phyloP scores from a whole-genome alignment of 2,888 invertebrate species.

The Anoplius nigerrimus region DNA sequence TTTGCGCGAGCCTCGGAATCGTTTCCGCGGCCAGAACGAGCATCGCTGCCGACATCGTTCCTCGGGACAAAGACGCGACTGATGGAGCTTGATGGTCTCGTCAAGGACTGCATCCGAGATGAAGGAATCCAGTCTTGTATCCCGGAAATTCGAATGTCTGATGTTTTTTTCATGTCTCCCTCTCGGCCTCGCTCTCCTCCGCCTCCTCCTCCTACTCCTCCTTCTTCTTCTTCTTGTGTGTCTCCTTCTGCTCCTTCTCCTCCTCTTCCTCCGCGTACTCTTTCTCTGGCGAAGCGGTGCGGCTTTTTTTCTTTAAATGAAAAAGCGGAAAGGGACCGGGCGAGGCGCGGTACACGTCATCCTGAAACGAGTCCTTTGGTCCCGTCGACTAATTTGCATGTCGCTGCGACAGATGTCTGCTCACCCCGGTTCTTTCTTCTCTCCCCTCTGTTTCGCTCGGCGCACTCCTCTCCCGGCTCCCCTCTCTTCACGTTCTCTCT shows the following conservation, averaged over 20 bases:
- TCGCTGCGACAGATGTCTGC: constrained; percentile 53
- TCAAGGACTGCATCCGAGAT: constrained; percentile 8
- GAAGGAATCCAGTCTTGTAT: not conserved
- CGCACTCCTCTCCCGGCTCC: constrained; percentile 4
- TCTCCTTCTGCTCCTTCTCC: not conserved
- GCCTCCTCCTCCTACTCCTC: constrained; percentile 2
- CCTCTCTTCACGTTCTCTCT: not conserved
- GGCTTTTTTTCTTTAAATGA: constrained; percentile 10
- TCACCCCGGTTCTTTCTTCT: constrained; percentile 27
- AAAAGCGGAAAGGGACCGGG: constrained; percentile 16
- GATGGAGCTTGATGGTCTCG: constrained; percentile 1
- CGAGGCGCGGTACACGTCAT: constrained; percentile 19
- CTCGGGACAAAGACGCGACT: not conserved
- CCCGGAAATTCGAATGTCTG: not conserved
- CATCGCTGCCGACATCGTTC: not conserved
- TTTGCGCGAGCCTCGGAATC: not conserved
- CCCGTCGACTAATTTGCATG: constrained; percentile 53
- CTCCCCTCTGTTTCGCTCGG: not conserved
- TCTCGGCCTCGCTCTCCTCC: not conserved
- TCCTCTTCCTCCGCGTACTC: not conserved
- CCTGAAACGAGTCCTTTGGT: constrained; percentile 36
- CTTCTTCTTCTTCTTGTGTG: no score
- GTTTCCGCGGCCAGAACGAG: not conserved
- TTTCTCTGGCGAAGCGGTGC: no score
- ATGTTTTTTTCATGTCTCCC: constrained; percentile 8